Evolutionary conservation across 2,888 invertebrate genomes (phyloP).

Genomic region (Philonicus albiceps): DNA sequence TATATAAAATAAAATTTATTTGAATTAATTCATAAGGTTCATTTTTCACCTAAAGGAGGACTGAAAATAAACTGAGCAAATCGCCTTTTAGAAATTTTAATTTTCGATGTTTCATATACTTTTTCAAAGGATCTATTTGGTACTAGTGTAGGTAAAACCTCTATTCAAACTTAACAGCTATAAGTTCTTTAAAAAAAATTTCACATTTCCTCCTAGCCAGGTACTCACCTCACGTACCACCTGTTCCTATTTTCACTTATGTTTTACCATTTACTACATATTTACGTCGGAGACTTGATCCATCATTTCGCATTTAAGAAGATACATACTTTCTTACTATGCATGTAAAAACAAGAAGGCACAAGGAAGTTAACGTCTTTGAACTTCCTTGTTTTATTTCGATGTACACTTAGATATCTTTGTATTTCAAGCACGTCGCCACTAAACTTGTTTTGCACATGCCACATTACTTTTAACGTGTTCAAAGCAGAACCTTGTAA

Average conservation of each 20-base stretch:
- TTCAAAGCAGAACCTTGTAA: not conserved
- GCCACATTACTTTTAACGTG: not conserved
- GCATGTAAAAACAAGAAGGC: not conserved
- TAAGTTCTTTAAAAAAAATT: not conserved
- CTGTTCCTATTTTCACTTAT: not conserved
- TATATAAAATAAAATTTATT: too few relatives aligned
- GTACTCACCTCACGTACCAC: not conserved
- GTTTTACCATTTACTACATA: not conserved
- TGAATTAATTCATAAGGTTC: too few relatives aligned
- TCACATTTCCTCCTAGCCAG: not conserved
- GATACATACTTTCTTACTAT: not conserved
- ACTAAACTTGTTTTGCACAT: not conserved
- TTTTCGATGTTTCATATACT: too few relatives aligned
- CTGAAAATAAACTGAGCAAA: too few relatives aligned
- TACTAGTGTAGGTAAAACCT: too few relatives aligned
- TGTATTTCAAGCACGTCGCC: not conserved
- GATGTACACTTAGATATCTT: not conserved
- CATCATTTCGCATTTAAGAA: not conserved
- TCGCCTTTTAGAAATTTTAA: too few relatives aligned
- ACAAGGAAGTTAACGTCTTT: not conserved
- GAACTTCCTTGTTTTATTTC: not conserved
- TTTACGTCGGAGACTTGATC: not conserved
- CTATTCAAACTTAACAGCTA: not conserved
- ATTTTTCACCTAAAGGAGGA: too few relatives aligned
- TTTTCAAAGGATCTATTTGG: too few relatives aligned